Evolutionary conservation across 2,888 invertebrate genomes (phyloP).

Genomic region (Timema podura): DNA sequence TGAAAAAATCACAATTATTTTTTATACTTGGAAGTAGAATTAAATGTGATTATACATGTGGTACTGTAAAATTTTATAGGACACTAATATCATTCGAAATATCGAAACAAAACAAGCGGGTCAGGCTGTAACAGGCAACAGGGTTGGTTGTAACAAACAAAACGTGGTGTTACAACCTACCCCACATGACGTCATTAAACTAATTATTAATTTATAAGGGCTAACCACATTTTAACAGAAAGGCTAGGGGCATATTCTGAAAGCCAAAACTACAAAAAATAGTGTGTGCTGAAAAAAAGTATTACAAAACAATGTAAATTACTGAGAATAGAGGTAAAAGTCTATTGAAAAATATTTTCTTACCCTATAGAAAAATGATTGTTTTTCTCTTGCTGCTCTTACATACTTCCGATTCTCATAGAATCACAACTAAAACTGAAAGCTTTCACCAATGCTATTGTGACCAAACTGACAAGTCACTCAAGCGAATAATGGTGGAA

Average conservation of each 20-base stretch:
- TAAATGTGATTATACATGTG: not conserved
- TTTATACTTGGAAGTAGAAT: not conserved
- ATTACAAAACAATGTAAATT: not conserved
- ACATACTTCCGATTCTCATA: not conserved
- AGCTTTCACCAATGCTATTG: not conserved
- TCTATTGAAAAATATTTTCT: slow-evolving; percentile 1
- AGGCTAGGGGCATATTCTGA: too few species aligned
- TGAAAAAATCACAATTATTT: not conserved
- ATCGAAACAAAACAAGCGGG: not conserved
- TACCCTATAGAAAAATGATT: not conserved
- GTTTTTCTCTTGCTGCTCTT: not conserved
- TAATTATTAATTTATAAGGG: not conserved
- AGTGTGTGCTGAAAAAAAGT: not conserved
- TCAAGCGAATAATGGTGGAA: not conserved
- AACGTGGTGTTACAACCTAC: slow-evolving; percentile 3
- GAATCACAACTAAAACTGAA: not conserved
- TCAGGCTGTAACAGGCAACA: not conserved
- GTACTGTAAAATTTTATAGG: not conserved
- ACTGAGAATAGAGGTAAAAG: not conserved
- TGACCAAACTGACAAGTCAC: slow-evolving; percentile 4
- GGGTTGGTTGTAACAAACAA: slow-evolving; percentile 5
- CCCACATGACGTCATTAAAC: not conserved
- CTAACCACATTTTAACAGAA: not conserved
- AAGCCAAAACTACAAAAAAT: not conserved
- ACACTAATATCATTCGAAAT: not conserved